Percentiles rank a stretch among this genome's conserved stretches.
Evolutionary conservation across 2,888 invertebrate species (phyloP).

Genomic region (Ochlodes sylvanus): DNA sequence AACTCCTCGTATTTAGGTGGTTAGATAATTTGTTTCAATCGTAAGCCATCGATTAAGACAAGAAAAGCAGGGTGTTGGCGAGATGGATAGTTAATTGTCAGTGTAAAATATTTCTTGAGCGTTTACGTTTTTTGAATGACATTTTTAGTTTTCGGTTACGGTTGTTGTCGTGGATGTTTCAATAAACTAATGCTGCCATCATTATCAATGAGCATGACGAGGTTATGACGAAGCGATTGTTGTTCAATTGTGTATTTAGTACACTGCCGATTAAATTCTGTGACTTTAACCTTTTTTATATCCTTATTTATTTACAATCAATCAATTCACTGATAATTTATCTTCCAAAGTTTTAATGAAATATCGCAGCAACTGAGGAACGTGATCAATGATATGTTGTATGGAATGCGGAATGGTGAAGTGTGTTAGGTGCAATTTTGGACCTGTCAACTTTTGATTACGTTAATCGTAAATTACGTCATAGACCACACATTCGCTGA

Average conservation of each 20-base stretch:
- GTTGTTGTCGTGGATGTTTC: no score
- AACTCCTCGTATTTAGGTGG: background rate
- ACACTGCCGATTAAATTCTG: no score
- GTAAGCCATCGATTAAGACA: background rate
- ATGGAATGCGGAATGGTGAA: constrained; percentile 18
- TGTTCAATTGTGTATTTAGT: no score
- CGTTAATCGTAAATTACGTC: constrained; percentile 26
- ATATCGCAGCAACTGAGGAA: background rate
- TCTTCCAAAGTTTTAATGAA: background rate
- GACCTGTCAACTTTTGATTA: constrained; percentile 25
- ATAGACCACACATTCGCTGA: constrained; percentile 14
- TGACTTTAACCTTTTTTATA: background rate
- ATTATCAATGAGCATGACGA: no score
- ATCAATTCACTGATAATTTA: background rate
- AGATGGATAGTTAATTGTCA: no score
- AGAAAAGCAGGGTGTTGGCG: no score
- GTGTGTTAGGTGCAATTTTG: constrained; percentile 15
- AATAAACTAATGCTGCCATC: no score
- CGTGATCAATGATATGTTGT: background rate
- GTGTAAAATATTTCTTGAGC: no score
- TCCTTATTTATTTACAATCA: background rate
- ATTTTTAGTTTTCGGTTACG: no score
- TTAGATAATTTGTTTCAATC: background rate
- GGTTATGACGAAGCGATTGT: no score
- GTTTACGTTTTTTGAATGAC: no score